Base-by-base conservation (phyloP, 1,140 invertebrate species). In the Drosophila oshimai region DNA sequence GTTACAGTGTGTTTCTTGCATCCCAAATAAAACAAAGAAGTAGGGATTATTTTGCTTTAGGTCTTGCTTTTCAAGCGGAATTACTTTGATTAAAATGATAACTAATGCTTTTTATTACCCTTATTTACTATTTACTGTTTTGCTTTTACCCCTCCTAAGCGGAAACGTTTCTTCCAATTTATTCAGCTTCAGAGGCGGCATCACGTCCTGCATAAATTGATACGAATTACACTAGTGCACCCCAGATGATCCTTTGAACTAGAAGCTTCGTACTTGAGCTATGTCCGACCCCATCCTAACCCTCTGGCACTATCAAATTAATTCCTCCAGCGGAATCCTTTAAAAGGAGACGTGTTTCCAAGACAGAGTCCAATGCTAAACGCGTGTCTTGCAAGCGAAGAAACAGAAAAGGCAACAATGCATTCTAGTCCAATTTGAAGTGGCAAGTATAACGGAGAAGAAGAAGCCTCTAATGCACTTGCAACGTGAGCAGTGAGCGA, bases 191-290 rank as follows among this genome's bases (percentile, higher is more conserved):
- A 31, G 64, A 37, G 53, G 67, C 44, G 41, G 18, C 50, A 47
- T 50, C 79, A 84, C 73, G 73, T 83, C 47, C 33, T 58, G 46
- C 26, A 49, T 37, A 84, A 84, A 84, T 84, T 78, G 67, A 74
- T 71, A 78, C 58, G 41, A 84, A 74, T 74, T 78, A 57, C 49
- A 51, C 36, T 44, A 33, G 41, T 50, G 53, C 33, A 62, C 57
- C 67, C 64, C 50, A 51, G 42, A 61, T 74, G 47, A 57, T 64
- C 47, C 62, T 72, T 67, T 54, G 49, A 55, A 70, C 64, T 47
- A 20, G 22, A 28, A 12, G 60, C 46, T 44, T 26, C 45, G 17
- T 51, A 34, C 44, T 64, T 34, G 57, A 36, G 28, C 37, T 37
- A 51, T 13, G 36, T 4, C 33, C 26, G 60, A n/a, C 12, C 28